Evolutionary conservation across 2,113 vertebrate species (phyloP).

Genomic region (Calyptomena viridis): DNA sequence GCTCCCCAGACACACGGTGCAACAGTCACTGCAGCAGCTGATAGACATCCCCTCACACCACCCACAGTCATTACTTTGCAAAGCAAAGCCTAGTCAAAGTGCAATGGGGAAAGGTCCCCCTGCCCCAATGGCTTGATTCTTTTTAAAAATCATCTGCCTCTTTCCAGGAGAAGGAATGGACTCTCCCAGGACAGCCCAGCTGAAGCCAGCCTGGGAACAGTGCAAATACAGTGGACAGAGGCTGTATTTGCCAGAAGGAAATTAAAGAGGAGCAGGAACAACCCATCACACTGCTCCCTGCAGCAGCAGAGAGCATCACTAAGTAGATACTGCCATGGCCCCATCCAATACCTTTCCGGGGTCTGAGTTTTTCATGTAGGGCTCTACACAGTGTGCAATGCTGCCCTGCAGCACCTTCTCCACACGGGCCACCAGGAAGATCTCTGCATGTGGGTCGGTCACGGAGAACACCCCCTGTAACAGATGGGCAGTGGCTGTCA

Average conservation of each 20-base stretch:
- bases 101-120: not conserved
- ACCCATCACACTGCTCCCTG: not conserved
- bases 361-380: conserved; percentile 91
- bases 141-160: not conserved
- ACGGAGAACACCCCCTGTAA: conserved; percentile 92
- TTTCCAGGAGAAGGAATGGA: not conserved
- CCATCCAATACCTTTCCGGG: conserved; percentile 79
- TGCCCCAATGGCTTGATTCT: not conserved
- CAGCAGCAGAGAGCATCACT: not conserved
- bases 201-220: not conserved
- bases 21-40: fast-evolving
- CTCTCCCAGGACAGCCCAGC: not conserved
- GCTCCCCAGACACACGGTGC: not conserved
- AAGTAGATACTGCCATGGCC: fast-evolving
- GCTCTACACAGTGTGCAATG: conserved; percentile 91
- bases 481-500: not conserved
- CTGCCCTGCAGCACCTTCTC: conserved; percentile 97
- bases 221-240: not conserved
- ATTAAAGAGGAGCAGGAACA: not conserved
- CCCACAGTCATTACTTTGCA: not conserved
- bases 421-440: conserved; percentile 90
- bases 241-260: not conserved
- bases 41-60: not conserved
- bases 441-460: conserved; percentile 89
- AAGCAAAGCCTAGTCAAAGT: not conserved